Conservation (phyloP, 2,113 vertebrate species). For the Tenebrosternarchus preto region DNA sequence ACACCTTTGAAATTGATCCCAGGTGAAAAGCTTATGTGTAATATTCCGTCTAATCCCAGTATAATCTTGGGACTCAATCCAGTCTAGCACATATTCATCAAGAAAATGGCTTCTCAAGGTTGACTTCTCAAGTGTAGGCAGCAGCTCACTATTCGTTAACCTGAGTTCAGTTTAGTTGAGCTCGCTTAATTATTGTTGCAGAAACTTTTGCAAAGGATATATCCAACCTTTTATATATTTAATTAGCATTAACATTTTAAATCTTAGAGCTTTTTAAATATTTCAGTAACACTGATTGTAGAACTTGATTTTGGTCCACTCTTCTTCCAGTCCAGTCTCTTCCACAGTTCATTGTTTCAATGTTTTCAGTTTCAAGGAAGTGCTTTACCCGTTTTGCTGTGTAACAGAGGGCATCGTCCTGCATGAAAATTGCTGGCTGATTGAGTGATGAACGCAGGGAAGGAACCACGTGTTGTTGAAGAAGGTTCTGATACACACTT, state of each 20-base stretch:
- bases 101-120: constrained; percentile 42
- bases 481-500: too few species aligned
- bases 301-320: too few species aligned
- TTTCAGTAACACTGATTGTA: too few species aligned
- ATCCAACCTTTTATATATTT: background rate
- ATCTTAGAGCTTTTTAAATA: too few species aligned
- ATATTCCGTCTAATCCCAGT: constrained; percentile 32
- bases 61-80: constrained; percentile 34
- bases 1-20: constrained; percentile 24
- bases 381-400: too few species aligned
- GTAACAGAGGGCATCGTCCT: too few species aligned
- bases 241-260: background rate
- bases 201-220: background rate
- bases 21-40: constrained; percentile 19
- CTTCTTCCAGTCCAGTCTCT: too few species aligned
- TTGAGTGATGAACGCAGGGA: too few species aligned
- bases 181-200: background rate
- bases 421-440: too few species aligned
- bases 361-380: too few species aligned
- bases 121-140: constrained; percentile 45
- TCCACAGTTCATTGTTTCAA: too few species aligned
- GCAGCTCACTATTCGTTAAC: constrained; percentile 18
- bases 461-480: too few species aligned
- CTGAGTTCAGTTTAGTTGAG: constrained; percentile 8
- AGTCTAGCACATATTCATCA: constrained; percentile 38